Evolutionary conservation across 2,113 vertebrate species (phyloP).

Genomic region (Glareola pratincola): DNA sequence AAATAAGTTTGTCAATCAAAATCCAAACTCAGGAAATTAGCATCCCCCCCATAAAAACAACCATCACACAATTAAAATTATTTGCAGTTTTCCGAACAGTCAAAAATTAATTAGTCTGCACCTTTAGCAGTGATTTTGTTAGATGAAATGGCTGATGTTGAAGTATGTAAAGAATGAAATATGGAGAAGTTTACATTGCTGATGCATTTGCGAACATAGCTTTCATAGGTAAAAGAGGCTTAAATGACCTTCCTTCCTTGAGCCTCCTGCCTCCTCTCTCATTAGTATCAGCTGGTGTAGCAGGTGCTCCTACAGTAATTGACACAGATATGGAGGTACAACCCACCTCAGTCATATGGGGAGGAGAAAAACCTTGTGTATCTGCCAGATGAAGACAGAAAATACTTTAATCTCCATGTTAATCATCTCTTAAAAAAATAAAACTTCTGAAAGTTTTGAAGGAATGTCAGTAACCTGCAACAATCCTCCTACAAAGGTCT

Average conservation of each 20-base stretch:
- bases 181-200: neutral
- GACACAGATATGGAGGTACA: neutral
- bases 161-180: neutral
- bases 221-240: neutral
- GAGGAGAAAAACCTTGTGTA: neutral
- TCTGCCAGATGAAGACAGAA: neutral
- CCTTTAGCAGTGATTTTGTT: neutral
- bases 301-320: neutral
- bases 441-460: neutral
- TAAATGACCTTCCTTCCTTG: neutral
- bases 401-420: neutral
- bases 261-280: neutral
- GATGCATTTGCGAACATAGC: neutral
- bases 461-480: neutral
- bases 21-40: slow-evolving; percentile 11
- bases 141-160: neutral
- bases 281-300: neutral
- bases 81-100: neutral
- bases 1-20: slow-evolving; percentile 45
- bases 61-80: neutral
- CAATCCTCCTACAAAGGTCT: neutral
- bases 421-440: neutral
- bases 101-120: slow-evolving; percentile 10
- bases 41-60: neutral
- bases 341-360: neutral